Base-by-base conservation (phyloP, 1,140 invertebrate genomes). In the Periplaneta americana region DNA sequence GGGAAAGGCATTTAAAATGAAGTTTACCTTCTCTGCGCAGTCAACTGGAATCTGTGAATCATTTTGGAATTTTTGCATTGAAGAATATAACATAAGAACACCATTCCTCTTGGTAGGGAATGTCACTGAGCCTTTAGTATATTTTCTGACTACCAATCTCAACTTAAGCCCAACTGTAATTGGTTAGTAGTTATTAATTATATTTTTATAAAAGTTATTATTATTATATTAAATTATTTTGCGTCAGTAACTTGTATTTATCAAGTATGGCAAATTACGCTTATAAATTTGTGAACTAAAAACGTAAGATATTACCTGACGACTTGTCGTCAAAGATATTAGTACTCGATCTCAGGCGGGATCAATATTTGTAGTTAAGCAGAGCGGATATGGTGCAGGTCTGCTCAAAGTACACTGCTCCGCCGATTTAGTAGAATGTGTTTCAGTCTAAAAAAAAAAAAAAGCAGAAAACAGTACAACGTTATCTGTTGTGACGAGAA, bases 41-140 rank as follows among this genome's bases (percentile, higher is more conserved):
- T 78, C 86, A 22, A 76, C 86, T 28, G 89, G 89, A 78, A 85
- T 82, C 18, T 89, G 87, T 57, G 88, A 90, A 85, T 86, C 86
- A 22, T 87, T 88, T 80, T 90, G 88, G 86, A 83, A 85, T 57
- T 89, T 90, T 75, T 83, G 81, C n/a, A 88, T 90, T 79, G 82
- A 86, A 3, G 85, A 87, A 84, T 88, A 88, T 80, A 83, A 87
- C 78, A 66, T 89, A 2, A 77, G 85, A 81, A 85, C 83, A 78
- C 83, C 84, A 34, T 89, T 90, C 78, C 82, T 89, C 0, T 79
- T 90, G 0, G 86, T 88, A n/a, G 88, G 85, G 5, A 83, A 81
- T 11, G 89, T 89, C 10, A 82, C 83, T 34, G 88, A 90, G 82
- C 88, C 89, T 8, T 85, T 81, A 22, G 83, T 89, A 34, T 85